A percentile compares a stretch with the other conserved stretches of the same genome.
phyloP scores from a whole-genome alignment of 2,888 invertebrate species.

The Anthophora plumipes region DNA sequence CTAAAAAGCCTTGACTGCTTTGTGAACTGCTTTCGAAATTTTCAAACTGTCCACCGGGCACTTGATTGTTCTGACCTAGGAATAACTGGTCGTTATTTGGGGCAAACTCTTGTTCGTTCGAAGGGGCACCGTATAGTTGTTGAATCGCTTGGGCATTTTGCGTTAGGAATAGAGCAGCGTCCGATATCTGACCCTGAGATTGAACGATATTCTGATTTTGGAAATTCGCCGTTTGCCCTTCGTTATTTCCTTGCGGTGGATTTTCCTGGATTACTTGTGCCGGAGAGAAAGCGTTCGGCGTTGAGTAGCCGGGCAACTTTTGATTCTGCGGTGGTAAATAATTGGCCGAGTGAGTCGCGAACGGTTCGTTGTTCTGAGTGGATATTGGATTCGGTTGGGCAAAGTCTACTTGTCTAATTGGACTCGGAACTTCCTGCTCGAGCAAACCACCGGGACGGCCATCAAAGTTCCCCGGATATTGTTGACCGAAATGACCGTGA shows the following conservation, averaged over 20 bases:
- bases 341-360: constrained; percentile 78
- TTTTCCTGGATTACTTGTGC: neutral
- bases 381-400: constrained; percentile 78
- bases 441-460: constrained; percentile 45
- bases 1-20: constrained; percentile 58
- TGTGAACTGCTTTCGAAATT: constrained; percentile 51
- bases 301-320: constrained; percentile 73
- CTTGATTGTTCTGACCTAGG: constrained; percentile 59
- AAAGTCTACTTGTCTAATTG: constrained; percentile 75
- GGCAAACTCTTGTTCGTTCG: constrained; percentile 77
- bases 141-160: constrained; percentile 82
- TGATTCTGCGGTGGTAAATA: constrained; percentile 83
- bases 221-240: constrained; percentile 19
- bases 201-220: constrained; percentile 69
- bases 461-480: constrained; percentile 43
- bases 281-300: constrained; percentile 51
- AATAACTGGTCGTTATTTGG: constrained; percentile 71
- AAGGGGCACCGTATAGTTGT: constrained; percentile 78
- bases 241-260: constrained; percentile 27
- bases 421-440: constrained; percentile 74
- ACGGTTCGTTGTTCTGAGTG: constrained; percentile 80
- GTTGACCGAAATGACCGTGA: constrained; percentile 52
- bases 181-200: constrained; percentile 76
- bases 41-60: constrained; percentile 58
- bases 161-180: constrained; percentile 78